Base-by-base conservation (phyloP, 2,113 vertebrate species). In the Acrocephalus arundinaceus region DNA sequence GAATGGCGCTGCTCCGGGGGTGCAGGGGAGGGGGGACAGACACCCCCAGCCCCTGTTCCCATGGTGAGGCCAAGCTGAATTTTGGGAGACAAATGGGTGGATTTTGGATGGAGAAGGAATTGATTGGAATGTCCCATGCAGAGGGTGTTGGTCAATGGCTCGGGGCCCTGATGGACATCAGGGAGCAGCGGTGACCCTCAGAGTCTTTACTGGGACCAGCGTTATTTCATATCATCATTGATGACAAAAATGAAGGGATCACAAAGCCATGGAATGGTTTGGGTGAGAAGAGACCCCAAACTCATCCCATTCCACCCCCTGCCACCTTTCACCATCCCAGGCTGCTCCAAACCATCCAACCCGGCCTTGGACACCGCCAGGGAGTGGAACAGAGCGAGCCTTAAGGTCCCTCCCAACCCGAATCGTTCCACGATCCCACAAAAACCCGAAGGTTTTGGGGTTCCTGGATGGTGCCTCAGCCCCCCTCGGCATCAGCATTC, bases 51-150 rank as follows among this genome's bases (percentile, higher is more conserved):
- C 22, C 59, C 30, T 25, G 19, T 43, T 45, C 31, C 8, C 3
- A 0, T 0, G 3, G 15, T 0, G 51, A 65, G 25, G 19, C 39
- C 49, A 6, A 0, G 0, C n/a, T 9, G 16, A 1, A 0, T 10
- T 90, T 82, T n/a, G 75, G 86, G 82, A 10, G 10, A 16, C 2
- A 18, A 18, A 8, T 1, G 28, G 28, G 15, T 9, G 15, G 20
- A 15, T 22, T 51, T 25, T 1, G 39, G 46, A 11, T 22, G 46
- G 46, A 23, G 2, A 10, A 68, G 63, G 73, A 46, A 37, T 27
- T 4, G 21, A 3, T 3, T 20, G 74, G 73, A n/a, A 33, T 24
- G 33, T 7, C 68, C 6, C 58, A 33, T 14, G 16, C 62, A 10
- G 35, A 41, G 31, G 33, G 31, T 23, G 2, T 7, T 6, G 71